Base-by-base conservation (phyloP, 2,888 invertebrate species). In the Bembecia ichneumoniformis region DNA sequence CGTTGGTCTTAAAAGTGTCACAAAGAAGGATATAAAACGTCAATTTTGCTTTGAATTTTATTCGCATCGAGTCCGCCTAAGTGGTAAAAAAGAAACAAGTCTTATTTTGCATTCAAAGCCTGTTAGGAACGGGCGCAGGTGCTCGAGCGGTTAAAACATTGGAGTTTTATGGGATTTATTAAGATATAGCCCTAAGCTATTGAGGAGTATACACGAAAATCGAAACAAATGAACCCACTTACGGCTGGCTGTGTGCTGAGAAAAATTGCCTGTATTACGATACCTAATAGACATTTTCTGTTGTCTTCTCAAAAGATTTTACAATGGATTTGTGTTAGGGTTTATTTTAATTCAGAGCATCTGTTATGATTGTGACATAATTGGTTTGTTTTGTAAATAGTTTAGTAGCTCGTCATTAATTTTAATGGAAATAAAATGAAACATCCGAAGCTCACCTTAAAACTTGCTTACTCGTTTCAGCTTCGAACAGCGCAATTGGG, bases 31-130 rank as follows among this genome's bases (percentile, higher is more conserved):
- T 68, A 72, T 68, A 74, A 69, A 74, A 74, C 63, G 71, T 74
- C 77, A 76, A 77, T 80, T 76, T 77, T 75, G 68, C 67, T 71
- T 78, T 73, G 69, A 74, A 75, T 77, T 80, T 75, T 71, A 80
- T 82, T 77, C 75, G 74, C 73, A 77, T 76, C 71, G 68, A 70
- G 77, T 70, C 68, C 73, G 63, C 63, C 76, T 82, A 82, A 84
- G 82, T 83, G 83, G 79, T 82, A 83, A 77, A 82, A 86, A 84
- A 84, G 84, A 83, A 83, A 84, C 83, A 83, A 79, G 80, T 73
- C 78, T 79, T 77, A 84, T 83, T 83, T 80, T 74, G 75, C 78
- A 86, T 86, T 86, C 83, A 83, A 80, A 83, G 79, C 82, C 77
- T 74, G 78, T 66, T 55, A 54, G 59, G 58, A 66, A 71, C 74